Evolutionary conservation across 1,140 invertebrate genomes (phyloP), one percentile per base, ranked within the genome.

Genomic region (Gonioctena quinquepunctata): DNA sequence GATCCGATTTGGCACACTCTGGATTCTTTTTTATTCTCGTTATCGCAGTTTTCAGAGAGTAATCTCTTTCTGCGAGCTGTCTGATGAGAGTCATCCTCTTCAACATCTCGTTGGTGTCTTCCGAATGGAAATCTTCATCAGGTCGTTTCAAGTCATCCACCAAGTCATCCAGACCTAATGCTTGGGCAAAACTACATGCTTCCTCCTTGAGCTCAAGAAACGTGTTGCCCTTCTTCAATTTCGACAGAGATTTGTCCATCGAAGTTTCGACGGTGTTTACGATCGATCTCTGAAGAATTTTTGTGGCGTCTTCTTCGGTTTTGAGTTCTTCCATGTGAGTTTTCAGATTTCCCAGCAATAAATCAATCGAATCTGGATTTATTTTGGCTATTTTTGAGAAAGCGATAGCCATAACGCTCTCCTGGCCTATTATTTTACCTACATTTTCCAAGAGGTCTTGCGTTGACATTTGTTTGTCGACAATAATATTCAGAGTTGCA

Each of bases 71-170:
- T 0, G 91, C 90, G 0, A 93, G 82, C 80, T 93, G 89, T 63
- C 89, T 85, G 86, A 93, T 92, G 0, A 93, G 86, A 2, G 89
- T 89, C 23, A 93, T 80, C 66, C 92, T 85, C 80, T 89, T 89
- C n/a, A 94, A 80, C 69, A 93, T 90, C 62, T 89, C 89, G 50
- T 91, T 77, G 1, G 88, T 89, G 16, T 92, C 81, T 27, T 85
- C 50, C 8, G 11, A 26, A 21, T 8, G 28, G 23, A 78, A 66
- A 60, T 67, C 59, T 27, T 23, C 52, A 64, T 33, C 61, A 8
- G 66, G 50, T 26, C 68, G 49, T 5, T 65, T 72, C 13, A 77
- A 61, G 28, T 74, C 72, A 11, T 82, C 84, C 1, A 88, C 90
- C 0, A 89, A 88, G 5, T 88, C 86, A 19, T 86, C 85, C 84